Base-by-base conservation (phyloP, 2,888 invertebrate genomes). In the Branchipolynoe longqiensis region DNA sequence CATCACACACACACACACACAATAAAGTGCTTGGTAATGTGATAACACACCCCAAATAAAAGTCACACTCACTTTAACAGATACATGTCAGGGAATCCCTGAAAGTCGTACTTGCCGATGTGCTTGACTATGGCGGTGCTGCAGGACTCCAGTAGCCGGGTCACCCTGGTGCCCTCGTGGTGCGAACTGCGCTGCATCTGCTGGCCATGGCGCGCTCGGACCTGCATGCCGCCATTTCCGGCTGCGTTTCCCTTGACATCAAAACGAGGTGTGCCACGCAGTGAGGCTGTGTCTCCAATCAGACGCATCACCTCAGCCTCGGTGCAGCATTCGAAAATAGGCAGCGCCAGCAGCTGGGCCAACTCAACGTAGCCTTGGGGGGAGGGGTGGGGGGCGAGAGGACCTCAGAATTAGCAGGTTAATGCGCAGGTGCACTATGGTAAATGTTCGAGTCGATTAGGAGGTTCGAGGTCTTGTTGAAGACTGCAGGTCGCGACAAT, bases 21-120 rank as follows among this genome's bases (percentile, higher is more conserved):
- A n/a, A n/a, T n/a, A n/a, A n/a, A n/a, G n/a, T n/a, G n/a, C n/a
- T n/a, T n/a, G n/a, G n/a, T n/a, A n/a, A n/a, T n/a, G n/a, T n/a
- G n/a, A n/a, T n/a, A n/a, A n/a, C n/a, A n/a, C n/a, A n/a, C n/a
- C n/a, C n/a, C n/a, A n/a, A n/a, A n/a, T n/a, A n/a, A n/a, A n/a
- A n/a, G n/a, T n/a, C n/a, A n/a, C n/a, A 83, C 88, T 88, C 88
- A 92, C 93, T 86, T 92, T 12, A 92, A 90, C 1, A 92, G 86
- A 85, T 89, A 89, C 85, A 92, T 92, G 88, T 92, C 93, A 40
- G 92, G 92, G 86, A 93, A 92, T 36, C 90, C 90, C 41, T 90
- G 86, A 0, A 92, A 87, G 74, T 93, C 92, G 86, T 89, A 93
- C 8, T 90, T 85, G 36, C 90, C 86, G 33, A 92, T 82, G 82